Evolutionary conservation across 2,113 vertebrate species (phyloP), one percentile per base, ranked within the genome.

Genomic region (Orientallactaga bullata): DNA sequence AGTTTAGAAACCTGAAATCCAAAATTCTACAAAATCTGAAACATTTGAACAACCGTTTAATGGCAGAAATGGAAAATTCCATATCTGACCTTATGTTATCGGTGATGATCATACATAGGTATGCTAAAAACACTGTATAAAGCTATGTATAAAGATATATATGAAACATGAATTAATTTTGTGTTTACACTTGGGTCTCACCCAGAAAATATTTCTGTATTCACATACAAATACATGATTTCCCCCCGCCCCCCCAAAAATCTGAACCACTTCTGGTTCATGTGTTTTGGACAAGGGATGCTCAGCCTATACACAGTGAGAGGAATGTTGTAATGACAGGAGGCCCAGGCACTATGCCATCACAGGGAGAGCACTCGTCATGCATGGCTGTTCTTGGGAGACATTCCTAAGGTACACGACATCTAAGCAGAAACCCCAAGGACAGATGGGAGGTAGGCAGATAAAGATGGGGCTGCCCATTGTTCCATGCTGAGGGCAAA

Each of bases 281-380:
- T 30, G n/a, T 37, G 12, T 60, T 82, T 60, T 47, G 60, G 26
- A 37, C n/a, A 66, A 88, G 42, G 42, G n/a, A 15, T 66, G 2
- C n/a, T 68, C 60, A 11, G 20, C 17, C 21, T 42, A n/a, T n/a
- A 35, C 12, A 35, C 4, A n/a, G 72, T 6, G 55, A 20, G 81
- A 47, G 0, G 51, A 15, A 8, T 0, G 61, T 20, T 55, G 13
- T 26, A 5, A 4, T 4, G 35, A 16, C 18, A 18, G 20, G 6
- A 12, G 60, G 7, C 72, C 61, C 5, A 28, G 32, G 28, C 3
- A 0, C 24, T 6, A 1, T 15, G 35, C 0, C 1, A 11, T 1
- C 10, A 2, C 17, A 60, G 35, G 28, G 28, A 60, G 30, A 71
- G 39, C 12, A 6, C 24, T 20, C n/a, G 23, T 21, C 2, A 17